Conservation (phyloP, 2,888 invertebrate species). For the Himalopsyche tibetana region DNA sequence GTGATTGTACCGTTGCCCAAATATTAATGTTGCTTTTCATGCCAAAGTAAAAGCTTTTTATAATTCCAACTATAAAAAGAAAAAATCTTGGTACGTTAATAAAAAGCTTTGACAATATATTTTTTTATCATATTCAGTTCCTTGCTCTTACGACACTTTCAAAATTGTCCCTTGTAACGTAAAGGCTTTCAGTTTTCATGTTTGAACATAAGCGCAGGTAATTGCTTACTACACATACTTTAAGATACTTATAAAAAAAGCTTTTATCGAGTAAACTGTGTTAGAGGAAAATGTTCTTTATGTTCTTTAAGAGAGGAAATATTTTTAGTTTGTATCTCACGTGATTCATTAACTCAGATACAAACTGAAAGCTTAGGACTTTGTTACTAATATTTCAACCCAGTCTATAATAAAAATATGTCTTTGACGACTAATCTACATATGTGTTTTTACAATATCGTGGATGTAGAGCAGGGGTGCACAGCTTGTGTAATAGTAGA, state of each 20-base stretch:
- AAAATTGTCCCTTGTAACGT: conserved; percentile 1
- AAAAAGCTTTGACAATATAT: conserved; percentile 1
- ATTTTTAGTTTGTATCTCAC: not conserved
- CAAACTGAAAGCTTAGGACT: too few species aligned
- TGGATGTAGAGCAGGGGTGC: too few species aligned
- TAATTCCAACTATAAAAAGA: not conserved
- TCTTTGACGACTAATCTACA: too few species aligned
- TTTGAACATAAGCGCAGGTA: conserved; percentile 9
- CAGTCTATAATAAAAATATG: too few species aligned
- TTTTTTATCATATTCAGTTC: not conserved
- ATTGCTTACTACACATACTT: conserved; percentile 10
- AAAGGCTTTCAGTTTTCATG: conserved; percentile 11
- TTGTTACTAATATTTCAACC: too few species aligned
- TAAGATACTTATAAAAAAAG: conserved; percentile 34
- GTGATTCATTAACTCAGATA: too few species aligned
- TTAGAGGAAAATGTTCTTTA: not conserved
- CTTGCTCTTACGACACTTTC: not conserved
- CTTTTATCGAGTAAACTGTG: conserved; percentile 6
- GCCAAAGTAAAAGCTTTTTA: not conserved
- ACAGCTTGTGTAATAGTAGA: too few species aligned
- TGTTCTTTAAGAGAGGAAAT: not conserved
- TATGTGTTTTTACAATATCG: too few species aligned
- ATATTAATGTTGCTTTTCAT: not conserved
- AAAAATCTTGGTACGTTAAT: not conserved
- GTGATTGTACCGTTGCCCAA: too few species aligned